phyloP scores from a whole-genome alignment of 2,113 vertebrate species.

The Arothron firmamentum region DNA sequence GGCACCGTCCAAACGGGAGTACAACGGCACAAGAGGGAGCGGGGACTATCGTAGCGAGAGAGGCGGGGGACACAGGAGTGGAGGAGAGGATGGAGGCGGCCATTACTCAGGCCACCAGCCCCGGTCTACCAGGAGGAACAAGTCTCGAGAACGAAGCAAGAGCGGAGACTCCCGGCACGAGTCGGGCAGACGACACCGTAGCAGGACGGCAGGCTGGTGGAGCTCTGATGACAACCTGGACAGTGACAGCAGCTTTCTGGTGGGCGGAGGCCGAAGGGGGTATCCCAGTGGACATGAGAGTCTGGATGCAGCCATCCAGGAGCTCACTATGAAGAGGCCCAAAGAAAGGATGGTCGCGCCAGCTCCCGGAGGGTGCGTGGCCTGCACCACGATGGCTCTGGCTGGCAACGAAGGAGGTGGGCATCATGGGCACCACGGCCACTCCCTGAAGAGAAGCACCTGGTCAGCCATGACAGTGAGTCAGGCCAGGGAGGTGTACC shows the following conservation, averaged over 20 bases:
- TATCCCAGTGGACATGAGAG: slow-evolving; percentile 85
- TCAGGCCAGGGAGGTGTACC: slow-evolving; percentile 94
- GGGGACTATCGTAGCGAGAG: slow-evolving; percentile 80
- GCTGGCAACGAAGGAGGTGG: slow-evolving; percentile 73
- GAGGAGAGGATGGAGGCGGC: slow-evolving; percentile 77
- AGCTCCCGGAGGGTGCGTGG: slow-evolving; percentile 87
- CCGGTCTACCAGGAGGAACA: slow-evolving; percentile 81
- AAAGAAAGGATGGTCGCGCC: slow-evolving; percentile 75
- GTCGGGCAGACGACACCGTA: slow-evolving; percentile 82
- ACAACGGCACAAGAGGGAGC: slow-evolving; percentile 81
- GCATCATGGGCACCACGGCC: slow-evolving; percentile 69
- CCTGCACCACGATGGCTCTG: slow-evolving; percentile 91
- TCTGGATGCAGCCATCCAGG: slow-evolving; percentile 93
- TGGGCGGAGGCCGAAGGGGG: slow-evolving; percentile 72
- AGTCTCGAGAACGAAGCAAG: slow-evolving; percentile 88
- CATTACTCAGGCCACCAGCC: slow-evolving; percentile 81
- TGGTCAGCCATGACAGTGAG: slow-evolving; percentile 99
- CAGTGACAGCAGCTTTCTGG: slow-evolving; percentile 95
- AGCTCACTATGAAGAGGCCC: slow-evolving; percentile 92
- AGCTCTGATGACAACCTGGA: slow-evolving; percentile 98
- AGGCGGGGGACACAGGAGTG: slow-evolving; percentile 76
- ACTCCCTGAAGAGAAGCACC: slow-evolving; percentile 92
- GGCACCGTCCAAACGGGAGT: slow-evolving; percentile 90
- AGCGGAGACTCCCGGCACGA: slow-evolving; percentile 88
- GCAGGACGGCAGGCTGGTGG: slow-evolving; percentile 95